Evolutionary conservation across 37 sponge, comb jelly and placozoan genomes (phyloP), one percentile per base, ranked within the genome.

Genomic region (Amphimedon queenslandica): DNA sequence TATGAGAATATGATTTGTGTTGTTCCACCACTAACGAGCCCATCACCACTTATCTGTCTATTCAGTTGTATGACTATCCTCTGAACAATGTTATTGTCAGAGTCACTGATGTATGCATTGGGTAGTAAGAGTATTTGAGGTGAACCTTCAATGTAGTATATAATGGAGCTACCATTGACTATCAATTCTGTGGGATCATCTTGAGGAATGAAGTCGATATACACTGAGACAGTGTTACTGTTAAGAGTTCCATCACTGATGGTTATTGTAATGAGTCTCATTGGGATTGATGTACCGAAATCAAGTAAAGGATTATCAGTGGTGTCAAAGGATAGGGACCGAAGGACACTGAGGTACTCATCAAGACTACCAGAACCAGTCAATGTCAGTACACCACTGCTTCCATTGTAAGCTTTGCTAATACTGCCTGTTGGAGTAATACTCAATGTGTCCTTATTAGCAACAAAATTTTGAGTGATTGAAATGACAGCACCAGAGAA

Each of bases 281-380:
- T 38, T 0, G 77, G 67, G 24, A 55, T 27, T 1, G 64, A 74
- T 35, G 36, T 64, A 40, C 68, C 63, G n/a, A n/a, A n/a, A 74
- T 84, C 90, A 1, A 90, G 66, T 65, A 81, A 69, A 47, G 90
- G 86, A 40, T 63, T 77, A 43, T 80, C 71, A 0, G 82, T 55
- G 6, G 90, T 81, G 2, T 8, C 16, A 43, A 90, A 90, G 4
- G 24, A 43, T 32, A 90, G 34, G 61, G 56, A 74, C 1, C 75
- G 55, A 2, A 84, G 64, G 1, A 66, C 39, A 5, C 28, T 16
- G 41, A 51, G 58, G 42, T 84, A 90, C 2, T 33, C 67, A 0
- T 2, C 28, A 10, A 81, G 67, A 13, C 74, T 37, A n/a, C 82
- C 90, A 42, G 3, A 4, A 33, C 90, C 90, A 28, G 43, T 69